Evolutionary conservation across 2,113 vertebrate genomes (phyloP).

Genomic region (Megaceryle maxima): DNA sequence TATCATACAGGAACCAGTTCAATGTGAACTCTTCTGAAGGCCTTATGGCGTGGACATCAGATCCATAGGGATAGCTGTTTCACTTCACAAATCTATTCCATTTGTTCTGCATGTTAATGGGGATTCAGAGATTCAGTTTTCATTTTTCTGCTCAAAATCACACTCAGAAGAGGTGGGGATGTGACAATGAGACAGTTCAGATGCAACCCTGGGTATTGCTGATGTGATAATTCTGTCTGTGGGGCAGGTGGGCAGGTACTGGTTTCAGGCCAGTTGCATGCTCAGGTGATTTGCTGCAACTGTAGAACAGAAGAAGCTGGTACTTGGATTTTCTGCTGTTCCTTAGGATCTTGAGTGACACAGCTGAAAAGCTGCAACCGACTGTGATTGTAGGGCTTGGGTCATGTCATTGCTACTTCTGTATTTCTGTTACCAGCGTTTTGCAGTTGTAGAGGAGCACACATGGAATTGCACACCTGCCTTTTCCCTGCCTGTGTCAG

Average conservation of each 20-base stretch:
- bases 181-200: not conserved
- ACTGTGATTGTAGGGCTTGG: not conserved
- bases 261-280: not conserved
- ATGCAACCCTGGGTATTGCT: not conserved
- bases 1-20: not conserved
- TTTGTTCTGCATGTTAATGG: not conserved
- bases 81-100: not conserved
- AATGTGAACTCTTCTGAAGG: not conserved
- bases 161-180: not conserved
- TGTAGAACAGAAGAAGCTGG: not conserved
- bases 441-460: not conserved
- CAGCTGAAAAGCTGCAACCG: not conserved
- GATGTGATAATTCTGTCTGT: not conserved
- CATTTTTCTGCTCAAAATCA: not conserved
- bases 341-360: not conserved
- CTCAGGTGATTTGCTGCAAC: not conserved
- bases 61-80: not conserved
- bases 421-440: not conserved
- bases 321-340: not conserved
- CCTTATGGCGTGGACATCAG: not conserved
- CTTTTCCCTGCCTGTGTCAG: not conserved
- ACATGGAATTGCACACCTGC: not conserved
- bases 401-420: rapidly evolving
- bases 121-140: not conserved
- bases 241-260: not conserved